Base-by-base conservation (phyloP, 2,797 vertebrate species). In the Luscinia megarhynchos region DNA sequence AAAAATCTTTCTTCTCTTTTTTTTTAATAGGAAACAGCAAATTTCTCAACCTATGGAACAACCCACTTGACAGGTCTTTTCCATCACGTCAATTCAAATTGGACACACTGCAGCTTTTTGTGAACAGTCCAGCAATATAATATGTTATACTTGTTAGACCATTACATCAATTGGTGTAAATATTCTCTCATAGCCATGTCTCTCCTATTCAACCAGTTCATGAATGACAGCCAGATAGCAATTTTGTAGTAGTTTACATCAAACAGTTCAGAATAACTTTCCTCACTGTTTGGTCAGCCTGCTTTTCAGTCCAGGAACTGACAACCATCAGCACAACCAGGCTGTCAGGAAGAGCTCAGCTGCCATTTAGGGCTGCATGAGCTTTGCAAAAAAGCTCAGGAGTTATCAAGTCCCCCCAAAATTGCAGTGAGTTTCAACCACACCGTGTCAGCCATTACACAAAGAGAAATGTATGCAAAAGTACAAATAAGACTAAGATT, bases 101-200 rank as follows among this genome's bases (percentile, higher is more conserved):
- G 85, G 77, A 89, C 2, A 4, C 64, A 76, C 63, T 76, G 61
- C 57, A 90, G 77, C 14, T 79, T 88, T 81, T 63, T 81, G 53
- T 69, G 75, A 92, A 32, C 59, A 50, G 77, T 79, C 69, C 67
- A 6, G 76, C 74, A 93, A 70, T 75, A 75, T 46, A 84, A 63
- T 53, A 89, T 11, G 16, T 80, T 80, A 64, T 66, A 91, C 54
- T 86, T 81, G 38, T 70, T 85, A 89, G 62, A 78, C 24, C 30
- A 91, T 85, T 89, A 91, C 48, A 92, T 86, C 69, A 92, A 21
- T 79, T 82, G 79, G 26, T 89, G 83, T 76, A 86, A 92, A 93
- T 81, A 89, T 79, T 76, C 45, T 87, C 45, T 67, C 59, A 61
- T 67, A 73, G 54, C 15, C 57, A n/a, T 19, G 66, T 86, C 88